Evolutionary conservation across 2,888 invertebrate species (phyloP), one percentile per base, ranked within the genome.

Genomic region (Drosophila engyochracea): DNA sequence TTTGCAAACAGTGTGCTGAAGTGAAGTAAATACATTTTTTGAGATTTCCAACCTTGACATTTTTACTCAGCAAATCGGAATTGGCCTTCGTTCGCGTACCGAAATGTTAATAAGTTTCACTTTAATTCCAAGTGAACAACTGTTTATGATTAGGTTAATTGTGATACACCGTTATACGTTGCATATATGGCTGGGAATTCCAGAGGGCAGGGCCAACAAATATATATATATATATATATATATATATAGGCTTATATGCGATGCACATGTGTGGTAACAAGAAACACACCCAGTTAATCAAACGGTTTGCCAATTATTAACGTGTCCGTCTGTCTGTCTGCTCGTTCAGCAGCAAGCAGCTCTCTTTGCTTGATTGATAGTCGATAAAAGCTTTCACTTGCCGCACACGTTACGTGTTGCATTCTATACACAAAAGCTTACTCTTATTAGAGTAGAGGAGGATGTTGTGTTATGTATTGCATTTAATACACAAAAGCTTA

Each of bases 271-370:
- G 71, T 52, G 64, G 71, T 47, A 72, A 77, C 55, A 60, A 73
- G 31, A 66, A 19, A 73, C 79, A 82, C 79, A 79, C 79, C 79
- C 74, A 82, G 57, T 28, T 64, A 79, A 82, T 82, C 73, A 73
- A 79, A 65, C 65, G 52, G 44, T 72, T 64, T 82, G 79, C 82
- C 79, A 79, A 82, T 78, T 78, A 64, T 73, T 69, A 49, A 69
- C 41, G 63, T 47, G 49, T 65, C 49, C 35, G 49, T 33, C 55
- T 52, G 49, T 62, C 47, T 53, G 55, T 30, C 52, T 1, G 6
- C 30, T 30, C 55, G 53, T 44, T 65, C 44, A 55, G 47, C 55
- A 67, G 57, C 64, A 37, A 55, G 47, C 55, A 67, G 53, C 64
- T 72, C 33, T 39, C 57, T 54, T 54, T 72, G 68, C 55, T 52